Percentiles rank a stretch among this genome's conserved stretches.
These are phyloP conservation scores for Oenanthe melanoleuca DNA, from an alignment of 2,113 vertebrate species.

Conservation along the genomic window DNA sequence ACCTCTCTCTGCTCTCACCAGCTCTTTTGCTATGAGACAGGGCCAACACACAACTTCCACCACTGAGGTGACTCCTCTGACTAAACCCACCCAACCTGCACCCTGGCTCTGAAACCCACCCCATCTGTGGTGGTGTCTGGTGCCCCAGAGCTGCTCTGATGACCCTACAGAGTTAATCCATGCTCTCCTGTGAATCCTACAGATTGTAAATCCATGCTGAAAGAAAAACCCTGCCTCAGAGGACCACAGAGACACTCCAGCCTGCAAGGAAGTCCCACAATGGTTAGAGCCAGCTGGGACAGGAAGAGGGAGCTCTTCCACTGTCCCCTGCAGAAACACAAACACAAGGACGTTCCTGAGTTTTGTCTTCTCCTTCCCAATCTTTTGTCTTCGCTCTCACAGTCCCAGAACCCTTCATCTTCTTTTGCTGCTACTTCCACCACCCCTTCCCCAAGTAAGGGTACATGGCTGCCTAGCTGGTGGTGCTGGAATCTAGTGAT, in stretches of 20 bases:
- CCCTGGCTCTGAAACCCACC: background rate
- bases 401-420: background rate
- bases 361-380: background rate
- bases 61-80: background rate
- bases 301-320: constrained; percentile 51
- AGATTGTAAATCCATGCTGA: background rate
- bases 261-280: background rate
- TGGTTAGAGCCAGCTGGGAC: background rate
- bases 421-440: background rate
- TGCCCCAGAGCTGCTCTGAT: background rate
- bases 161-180: background rate
- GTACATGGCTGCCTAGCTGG: rapidly evolving
- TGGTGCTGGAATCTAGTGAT: background rate
- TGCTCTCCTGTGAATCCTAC: background rate
- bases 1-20: background rate
- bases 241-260: background rate
- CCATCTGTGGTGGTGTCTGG: rapidly evolving
- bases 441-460: background rate
- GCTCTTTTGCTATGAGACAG: background rate
- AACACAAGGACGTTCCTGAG: background rate
- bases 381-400: background rate
- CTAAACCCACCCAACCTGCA: background rate
- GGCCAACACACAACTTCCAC: background rate
- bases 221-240: background rate
- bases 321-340: constrained; percentile 8